These are phyloP conservation scores for Candidula unifasciata DNA, from an alignment of 2,888 invertebrate species.

Conservation along the genomic window DNA sequence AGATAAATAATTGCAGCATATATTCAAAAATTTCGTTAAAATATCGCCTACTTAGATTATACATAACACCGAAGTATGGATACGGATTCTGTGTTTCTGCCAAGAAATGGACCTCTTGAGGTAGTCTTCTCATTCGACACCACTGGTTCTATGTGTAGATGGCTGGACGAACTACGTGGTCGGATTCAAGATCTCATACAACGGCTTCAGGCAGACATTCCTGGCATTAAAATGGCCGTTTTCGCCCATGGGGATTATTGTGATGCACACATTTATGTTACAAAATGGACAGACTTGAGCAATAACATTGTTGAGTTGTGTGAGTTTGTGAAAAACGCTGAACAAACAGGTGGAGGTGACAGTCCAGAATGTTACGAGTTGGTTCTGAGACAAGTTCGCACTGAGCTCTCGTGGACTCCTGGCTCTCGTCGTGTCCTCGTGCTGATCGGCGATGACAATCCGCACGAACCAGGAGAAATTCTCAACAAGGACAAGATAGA, in stretches of 20 bases:
- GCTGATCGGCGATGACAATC: constrained; percentile 74
- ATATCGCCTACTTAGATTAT: too few relatives aligned
- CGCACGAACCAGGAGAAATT: constrained; percentile 67
- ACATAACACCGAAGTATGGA: background rate
- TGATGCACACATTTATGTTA: constrained; percentile 66
- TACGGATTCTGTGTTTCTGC: background rate
- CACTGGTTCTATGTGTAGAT: constrained; percentile 71
- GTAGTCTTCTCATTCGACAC: constrained; percentile 75
- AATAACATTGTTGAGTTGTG: constrained; percentile 60
- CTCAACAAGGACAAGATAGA: constrained; percentile 65
- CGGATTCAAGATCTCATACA: constrained; percentile 70
- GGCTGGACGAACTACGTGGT: constrained; percentile 64
- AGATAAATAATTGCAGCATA: too few relatives aligned
- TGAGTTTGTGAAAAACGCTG: constrained; percentile 61
- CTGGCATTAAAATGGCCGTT: constrained; percentile 70
- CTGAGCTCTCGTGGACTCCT: constrained; percentile 71
- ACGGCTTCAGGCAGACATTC: constrained; percentile 73
- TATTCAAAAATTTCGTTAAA: too few relatives aligned
- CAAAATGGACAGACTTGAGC: constrained; percentile 67
- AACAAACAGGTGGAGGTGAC: constrained; percentile 72
- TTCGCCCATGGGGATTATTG: constrained; percentile 76
- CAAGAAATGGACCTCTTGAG: constrained; percentile 58
- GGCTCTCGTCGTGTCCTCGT: constrained; percentile 71
- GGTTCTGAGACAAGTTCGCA: constrained; percentile 70
- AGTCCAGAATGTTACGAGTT: constrained; percentile 75